A percentile compares a stretch with the other conserved stretches of the same genome.
phyloP scores from a whole-genome alignment of 2,888 invertebrate species.

The Hoplodrina ambigua region DNA sequence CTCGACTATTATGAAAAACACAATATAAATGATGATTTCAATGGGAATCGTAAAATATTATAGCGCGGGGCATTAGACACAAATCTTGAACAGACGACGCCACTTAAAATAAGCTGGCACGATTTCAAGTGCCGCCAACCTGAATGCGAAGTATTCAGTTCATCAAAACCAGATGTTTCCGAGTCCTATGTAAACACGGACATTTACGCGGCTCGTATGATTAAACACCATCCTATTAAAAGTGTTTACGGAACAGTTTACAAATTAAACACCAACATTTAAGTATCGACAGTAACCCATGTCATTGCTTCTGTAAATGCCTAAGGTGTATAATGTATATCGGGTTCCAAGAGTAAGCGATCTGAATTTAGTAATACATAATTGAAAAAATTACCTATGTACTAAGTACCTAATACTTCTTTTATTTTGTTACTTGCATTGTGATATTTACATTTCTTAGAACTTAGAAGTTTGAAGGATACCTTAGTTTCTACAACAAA shows the following conservation, averaged over 20 bases:
- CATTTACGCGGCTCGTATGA: constrained; percentile 74
- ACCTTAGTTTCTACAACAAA: neutral
- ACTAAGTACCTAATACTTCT: neutral
- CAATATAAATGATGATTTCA: constrained; percentile 71
- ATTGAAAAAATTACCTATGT: neutral
- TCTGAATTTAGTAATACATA: neutral
- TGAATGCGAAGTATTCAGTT: constrained; percentile 88
- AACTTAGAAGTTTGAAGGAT: neutral
- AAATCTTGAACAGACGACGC: constrained; percentile 87
- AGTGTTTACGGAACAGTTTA: constrained; percentile 66
- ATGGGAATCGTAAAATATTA: constrained; percentile 79
- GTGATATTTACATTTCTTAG: neutral
- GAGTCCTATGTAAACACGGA: constrained; percentile 83
- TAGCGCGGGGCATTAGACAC: constrained; percentile 80
- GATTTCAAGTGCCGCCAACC: constrained; percentile 88
- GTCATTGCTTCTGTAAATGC: constrained; percentile 47
- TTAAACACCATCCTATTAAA: constrained; percentile 71
- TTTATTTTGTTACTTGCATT: neutral
- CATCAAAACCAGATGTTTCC: constrained; percentile 89
- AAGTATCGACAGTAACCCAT: constrained; percentile 43
- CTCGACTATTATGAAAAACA: constrained; percentile 50
- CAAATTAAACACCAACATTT: constrained; percentile 44
- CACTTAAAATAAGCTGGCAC: constrained; percentile 90
- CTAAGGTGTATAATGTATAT: constrained; percentile 9
- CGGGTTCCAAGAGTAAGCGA: neutral